Base-by-base conservation (phyloP, 30 jellyfish, hydroid and myxozoan genomes). In the Clytia hemisphaerica region DNA sequence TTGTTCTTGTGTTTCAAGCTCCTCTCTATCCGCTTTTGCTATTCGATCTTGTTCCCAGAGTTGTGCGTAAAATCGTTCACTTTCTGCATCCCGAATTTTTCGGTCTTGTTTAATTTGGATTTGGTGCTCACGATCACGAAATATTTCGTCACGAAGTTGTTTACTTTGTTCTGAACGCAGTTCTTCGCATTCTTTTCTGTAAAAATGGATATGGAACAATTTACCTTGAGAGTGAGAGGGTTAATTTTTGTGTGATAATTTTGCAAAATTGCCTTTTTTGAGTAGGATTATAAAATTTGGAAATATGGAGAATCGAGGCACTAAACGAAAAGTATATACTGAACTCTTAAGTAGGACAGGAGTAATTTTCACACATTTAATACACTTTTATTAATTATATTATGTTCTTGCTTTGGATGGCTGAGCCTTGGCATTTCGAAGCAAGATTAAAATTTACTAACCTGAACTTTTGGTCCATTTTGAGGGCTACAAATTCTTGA, bases 381-480 rank as follows among this genome's bases (percentile, higher is more conserved):
- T 40, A n/a, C 53, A 40, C 53, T 16, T 40, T 10, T 16, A 40
- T 9, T 40, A 10, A 40, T 40, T 40, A 40, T 40, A 40, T 16
- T 7, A 40, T 40, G 53, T 40, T 40, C 53, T 40, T 40, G 53
- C 10, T 10, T 40, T 7, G 53, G 53, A 10, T 40, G 53, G 53
- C 15, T 7, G 53, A 40, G 53, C 16, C 10, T 40, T 40, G 15
- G 16, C 10, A n/a, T n/a, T n/a, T n/a, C n/a, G n/a, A n/a, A n/a
- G n/a, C n/a, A n/a, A n/a, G n/a, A n/a, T n/a, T n/a, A 7, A 21
- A 29, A 3, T 3, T 29, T 28, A 53, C 21, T 15, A 42, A 85
- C 96, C 96, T 71, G 72, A 85, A 85, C 44, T 66, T 72, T 35
- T 85, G 84, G n/a, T 85, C 96, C 24, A 77, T 79, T 59, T 85